phyloP scores from a whole-genome alignment of 2,797 vertebrate species.

The Acipenser ruthenus region DNA sequence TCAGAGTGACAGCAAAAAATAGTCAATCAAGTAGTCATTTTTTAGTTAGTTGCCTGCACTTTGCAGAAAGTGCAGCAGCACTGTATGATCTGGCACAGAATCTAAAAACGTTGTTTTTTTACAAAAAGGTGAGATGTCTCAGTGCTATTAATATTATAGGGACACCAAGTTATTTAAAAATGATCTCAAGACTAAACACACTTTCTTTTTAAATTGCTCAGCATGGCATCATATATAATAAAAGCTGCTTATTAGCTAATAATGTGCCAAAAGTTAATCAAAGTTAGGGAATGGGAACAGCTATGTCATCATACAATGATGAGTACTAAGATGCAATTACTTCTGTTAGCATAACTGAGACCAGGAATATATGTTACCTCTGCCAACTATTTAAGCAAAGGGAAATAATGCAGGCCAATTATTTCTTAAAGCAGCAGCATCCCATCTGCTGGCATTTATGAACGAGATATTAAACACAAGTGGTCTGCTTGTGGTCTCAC shows the following conservation, averaged over 20 bases:
- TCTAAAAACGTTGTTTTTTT: constrained; percentile 14
- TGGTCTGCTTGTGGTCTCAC: background rate
- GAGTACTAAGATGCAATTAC: constrained; percentile 30
- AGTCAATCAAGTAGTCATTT: constrained; percentile 9
- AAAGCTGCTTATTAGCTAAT: constrained; percentile 51
- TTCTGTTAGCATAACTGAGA: constrained; percentile 30
- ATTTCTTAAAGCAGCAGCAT: constrained; percentile 33
- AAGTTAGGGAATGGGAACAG: constrained; percentile 1
- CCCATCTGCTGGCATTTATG: constrained; percentile 22
- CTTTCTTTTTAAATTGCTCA: constrained; percentile 8
- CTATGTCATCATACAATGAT: constrained; percentile 40
- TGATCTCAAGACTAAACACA: constrained; percentile 14
- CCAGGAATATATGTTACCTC: constrained; percentile 26
- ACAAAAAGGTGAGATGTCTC: constrained; percentile 27
- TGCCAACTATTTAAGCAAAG: constrained; percentile 23
- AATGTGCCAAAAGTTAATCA: constrained; percentile 48
- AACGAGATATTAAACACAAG: constrained; percentile 10
- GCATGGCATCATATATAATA: constrained; percentile 41
- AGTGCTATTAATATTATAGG: constrained; percentile 19
- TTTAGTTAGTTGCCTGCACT: constrained; percentile 26
- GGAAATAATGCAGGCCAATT: constrained; percentile 30
- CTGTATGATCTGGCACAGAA: constrained; percentile 21
- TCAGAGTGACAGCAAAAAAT: constrained; percentile 11
- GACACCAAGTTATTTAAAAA: constrained; percentile 16
- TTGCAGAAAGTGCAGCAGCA: constrained; percentile 18